A percentile compares a stretch with the other conserved stretches of the same genome.
Conservation (phyloP, 1,140 invertebrate species). For the Drosophila persimilis region DNA sequence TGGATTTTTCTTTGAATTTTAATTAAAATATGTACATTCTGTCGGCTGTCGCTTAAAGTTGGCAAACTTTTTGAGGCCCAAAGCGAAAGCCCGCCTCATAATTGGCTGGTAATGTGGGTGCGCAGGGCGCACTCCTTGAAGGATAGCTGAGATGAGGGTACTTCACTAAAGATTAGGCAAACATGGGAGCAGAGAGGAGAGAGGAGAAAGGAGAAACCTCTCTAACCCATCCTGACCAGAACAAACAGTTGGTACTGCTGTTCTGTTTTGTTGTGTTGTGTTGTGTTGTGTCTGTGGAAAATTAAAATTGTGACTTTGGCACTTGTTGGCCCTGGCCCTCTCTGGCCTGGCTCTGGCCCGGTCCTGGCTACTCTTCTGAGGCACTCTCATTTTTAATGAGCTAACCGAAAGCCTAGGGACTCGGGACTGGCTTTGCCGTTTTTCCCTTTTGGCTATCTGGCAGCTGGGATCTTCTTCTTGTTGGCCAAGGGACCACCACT, state of each 20-base stretch:
- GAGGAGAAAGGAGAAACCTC: constrained; percentile 6
- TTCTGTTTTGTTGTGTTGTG: background rate
- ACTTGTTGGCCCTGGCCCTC: constrained; percentile 54
- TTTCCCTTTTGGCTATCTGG: constrained; percentile 18
- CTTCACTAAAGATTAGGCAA: constrained; percentile 39
- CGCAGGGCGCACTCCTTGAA: background rate
- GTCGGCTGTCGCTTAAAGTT: constrained; percentile 70
- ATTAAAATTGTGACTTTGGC: constrained; percentile 78
- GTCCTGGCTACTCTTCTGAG: background rate
- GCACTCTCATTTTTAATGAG: constrained; percentile 71
- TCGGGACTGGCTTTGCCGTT: constrained; percentile 17
- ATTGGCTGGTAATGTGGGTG: constrained; percentile 70
- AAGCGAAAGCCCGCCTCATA: constrained; percentile 44
- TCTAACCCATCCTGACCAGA: constrained; percentile 15
- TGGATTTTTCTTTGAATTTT: constrained; percentile 62
- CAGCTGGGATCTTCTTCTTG: constrained; percentile 39
- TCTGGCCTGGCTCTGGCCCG: no score
- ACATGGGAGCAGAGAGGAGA: constrained; percentile 4
- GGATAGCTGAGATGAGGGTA: constrained; percentile 21
- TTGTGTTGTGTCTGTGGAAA: constrained; percentile 48
- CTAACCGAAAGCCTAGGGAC: constrained; percentile 53
- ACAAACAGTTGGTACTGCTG: constrained; percentile 8
- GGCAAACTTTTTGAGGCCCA: constrained; percentile 35
- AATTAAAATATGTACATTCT: constrained; percentile 71
- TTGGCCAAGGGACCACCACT: constrained; percentile 43